Conservation (phyloP, 2,888 invertebrate genomes). For the Nemotelus pantherinus region DNA sequence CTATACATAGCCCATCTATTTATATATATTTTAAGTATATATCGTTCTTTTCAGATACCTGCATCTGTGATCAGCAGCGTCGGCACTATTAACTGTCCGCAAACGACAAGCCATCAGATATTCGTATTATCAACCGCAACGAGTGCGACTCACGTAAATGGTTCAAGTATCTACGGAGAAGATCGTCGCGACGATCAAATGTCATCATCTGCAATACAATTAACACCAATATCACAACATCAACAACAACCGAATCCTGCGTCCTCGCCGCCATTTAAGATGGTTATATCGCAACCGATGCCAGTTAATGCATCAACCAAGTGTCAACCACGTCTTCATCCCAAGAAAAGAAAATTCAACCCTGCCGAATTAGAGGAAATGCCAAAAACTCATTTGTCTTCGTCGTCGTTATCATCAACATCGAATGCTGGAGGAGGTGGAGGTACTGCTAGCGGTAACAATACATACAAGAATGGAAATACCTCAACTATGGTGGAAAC, state of each 20-base stretch:
- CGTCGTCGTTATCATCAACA: constrained; percentile 54
- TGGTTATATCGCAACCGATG: constrained; percentile 66
- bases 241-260: constrained; percentile 48
- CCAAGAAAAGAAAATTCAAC: constrained; percentile 80
- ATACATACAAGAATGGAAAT: constrained; percentile 70
- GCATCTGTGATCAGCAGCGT: constrained; percentile 71
- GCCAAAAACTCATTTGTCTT: constrained; percentile 48
- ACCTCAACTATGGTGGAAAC: constrained; percentile 37
- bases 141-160: constrained; percentile 59
- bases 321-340: constrained; percentile 72
- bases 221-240: constrained; percentile 49
- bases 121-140: constrained; percentile 51
- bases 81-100: constrained; percentile 66
- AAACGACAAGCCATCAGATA: constrained; percentile 53
- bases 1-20: no score
- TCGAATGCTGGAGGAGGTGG: constrained; percentile 49
- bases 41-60: constrained; percentile 65
- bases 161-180: constrained; percentile 62
- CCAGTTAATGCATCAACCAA: constrained; percentile 64
- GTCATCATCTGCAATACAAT: constrained; percentile 61
- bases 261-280: constrained; percentile 56
- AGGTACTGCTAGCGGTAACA: constrained; percentile 48
- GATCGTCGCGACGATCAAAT: constrained; percentile 53
- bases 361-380: constrained; percentile 63
- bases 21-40: no score